Evolutionary conservation across 2,797 vertebrate genomes (phyloP).

Genomic region (Ficedula albicollis): DNA sequence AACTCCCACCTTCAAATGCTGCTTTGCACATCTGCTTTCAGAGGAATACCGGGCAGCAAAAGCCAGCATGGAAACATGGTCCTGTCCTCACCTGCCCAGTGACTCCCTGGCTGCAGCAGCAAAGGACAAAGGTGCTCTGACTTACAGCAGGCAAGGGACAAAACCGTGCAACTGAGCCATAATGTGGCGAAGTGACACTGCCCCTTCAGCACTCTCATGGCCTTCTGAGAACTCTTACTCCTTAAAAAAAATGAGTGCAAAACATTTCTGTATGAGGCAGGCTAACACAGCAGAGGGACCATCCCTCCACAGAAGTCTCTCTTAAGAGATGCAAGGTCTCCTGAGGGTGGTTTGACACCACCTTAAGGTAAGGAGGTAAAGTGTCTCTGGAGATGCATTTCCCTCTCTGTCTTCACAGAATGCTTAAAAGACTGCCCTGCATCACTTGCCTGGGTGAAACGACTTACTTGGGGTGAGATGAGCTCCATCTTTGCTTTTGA

Average conservation of each 20-base stretch:
- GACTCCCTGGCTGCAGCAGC: not conserved
- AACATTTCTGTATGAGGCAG: not conserved
- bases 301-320: not conserved
- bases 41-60: not conserved
- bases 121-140: not conserved
- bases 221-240: not conserved
- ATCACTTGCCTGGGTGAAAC: not conserved
- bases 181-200: not conserved
- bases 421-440: not conserved
- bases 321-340: not conserved
- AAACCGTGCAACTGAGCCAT: not conserved
- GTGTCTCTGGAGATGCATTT: not conserved
- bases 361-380: not conserved
- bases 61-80: not conserved
- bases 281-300: not conserved
- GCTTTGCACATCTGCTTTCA: not conserved
- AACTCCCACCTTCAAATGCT: not conserved
- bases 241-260: not conserved
- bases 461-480: not conserved
- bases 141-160: not conserved
- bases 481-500: not conserved
- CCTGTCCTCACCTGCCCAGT: accelerated
- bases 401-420: not conserved
- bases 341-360: not conserved
- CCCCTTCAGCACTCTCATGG: not conserved